phyloP scores from a whole-genome alignment of 2,888 invertebrate genomes.

The Hermodice carunculata region DNA sequence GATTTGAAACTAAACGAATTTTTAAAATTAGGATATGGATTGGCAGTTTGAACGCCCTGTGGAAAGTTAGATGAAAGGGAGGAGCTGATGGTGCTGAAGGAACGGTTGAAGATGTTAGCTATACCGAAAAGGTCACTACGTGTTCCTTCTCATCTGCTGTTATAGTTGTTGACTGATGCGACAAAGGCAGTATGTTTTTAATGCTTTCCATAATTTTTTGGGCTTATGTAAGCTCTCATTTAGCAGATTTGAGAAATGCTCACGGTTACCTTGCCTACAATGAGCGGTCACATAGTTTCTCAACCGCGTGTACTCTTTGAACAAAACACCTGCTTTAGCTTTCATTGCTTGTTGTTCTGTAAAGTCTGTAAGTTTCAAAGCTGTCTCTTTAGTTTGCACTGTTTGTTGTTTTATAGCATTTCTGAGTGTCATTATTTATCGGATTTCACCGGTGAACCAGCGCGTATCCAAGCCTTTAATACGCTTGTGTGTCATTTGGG shows the following conservation, averaged over 20 bases:
- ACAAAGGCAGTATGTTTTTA: background rate
- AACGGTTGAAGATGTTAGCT: background rate
- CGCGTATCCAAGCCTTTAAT: background rate
- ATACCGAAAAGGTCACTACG: background rate
- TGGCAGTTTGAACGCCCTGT: background rate
- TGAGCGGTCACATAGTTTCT: background rate
- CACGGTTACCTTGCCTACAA: background rate
- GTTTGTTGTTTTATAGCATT: background rate
- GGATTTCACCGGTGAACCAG: background rate
- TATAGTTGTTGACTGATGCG: background rate
- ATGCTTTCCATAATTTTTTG: constrained; percentile 1
- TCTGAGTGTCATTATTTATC: background rate
- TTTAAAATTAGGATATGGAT: background rate
- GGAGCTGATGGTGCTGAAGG: background rate
- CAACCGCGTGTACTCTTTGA: background rate
- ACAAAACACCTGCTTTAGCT: too few species aligned
- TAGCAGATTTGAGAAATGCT: background rate
- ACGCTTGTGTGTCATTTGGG: too few species aligned
- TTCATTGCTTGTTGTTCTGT: too few species aligned
- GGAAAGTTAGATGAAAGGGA: background rate
- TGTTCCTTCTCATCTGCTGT: background rate
- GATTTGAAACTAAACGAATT: background rate
- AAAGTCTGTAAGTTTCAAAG: too few species aligned
- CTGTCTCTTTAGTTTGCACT: background rate
- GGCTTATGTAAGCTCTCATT: background rate